Base-by-base conservation (phyloP, 1,140 invertebrate species). In the Pogonomyrmex barbatus region DNA sequence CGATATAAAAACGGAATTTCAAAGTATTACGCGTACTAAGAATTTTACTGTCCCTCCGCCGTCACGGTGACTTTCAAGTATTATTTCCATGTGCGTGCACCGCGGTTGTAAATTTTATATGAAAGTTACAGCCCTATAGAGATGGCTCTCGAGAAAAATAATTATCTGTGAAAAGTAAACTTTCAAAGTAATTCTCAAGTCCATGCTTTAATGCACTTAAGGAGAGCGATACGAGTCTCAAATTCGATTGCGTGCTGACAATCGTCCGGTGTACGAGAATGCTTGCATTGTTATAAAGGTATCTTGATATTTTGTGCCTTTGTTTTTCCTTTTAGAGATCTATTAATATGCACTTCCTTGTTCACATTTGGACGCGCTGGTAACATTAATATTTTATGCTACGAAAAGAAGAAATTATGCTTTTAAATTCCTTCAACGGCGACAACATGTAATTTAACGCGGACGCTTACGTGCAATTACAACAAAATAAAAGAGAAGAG, bases 191-290 rank as follows among this genome's bases (percentile, higher is more conserved):
- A 77, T 42, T 85, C 47, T 85, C 42, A 52, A 73, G 24, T 12
- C 6, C 67, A 24, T 30, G 36, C 50, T 76, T 88, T 76, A 52
- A 77, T 56, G 62, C 56, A 60, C 47, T 58, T 71, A 62, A 76
- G 12, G 30, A 71, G 65, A 87, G 87, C 88, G 87, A 89, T 89
- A 83, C 52, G 87, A 83, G 83, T 12, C 17, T 71, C 12, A 39
- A 77, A 42, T 77, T 88, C 76, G 84, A 89, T 89, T 89, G 88
- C 87, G 58, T 87, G 73, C 68, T 56, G 88, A 89, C 88, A 89
- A 89, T 89, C 88, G 87, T 88, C 84, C 87, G 68, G 45, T 88
- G 50, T 36, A 78, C 39, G 17, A 85, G 50, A 77, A 52, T 12
- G 78, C 30, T 88, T 75, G n/a, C 54, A 42, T 73, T 50, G 39